phyloP scores from a whole-genome alignment of 2,113 vertebrate species.

The Pseudopodoces humilis region DNA sequence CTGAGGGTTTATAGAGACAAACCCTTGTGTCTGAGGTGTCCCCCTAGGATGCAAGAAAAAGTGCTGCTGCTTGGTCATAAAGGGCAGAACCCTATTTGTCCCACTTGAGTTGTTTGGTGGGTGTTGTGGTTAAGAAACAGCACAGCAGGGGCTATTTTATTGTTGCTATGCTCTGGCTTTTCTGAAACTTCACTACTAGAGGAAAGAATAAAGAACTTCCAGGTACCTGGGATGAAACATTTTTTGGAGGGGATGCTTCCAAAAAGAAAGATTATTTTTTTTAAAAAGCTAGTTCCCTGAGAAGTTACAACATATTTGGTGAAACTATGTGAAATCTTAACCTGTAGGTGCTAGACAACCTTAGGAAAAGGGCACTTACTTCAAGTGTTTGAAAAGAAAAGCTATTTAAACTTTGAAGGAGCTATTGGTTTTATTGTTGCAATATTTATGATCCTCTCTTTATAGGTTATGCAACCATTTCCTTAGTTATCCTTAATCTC shows the following conservation, averaged over 20 bases:
- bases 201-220: background rate
- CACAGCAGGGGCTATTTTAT: background rate
- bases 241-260: background rate
- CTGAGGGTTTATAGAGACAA: background rate
- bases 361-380: slow-evolving; percentile 43
- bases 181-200: background rate
- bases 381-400: slow-evolving; percentile 62
- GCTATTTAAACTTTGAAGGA: slow-evolving; percentile 58
- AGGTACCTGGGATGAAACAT: background rate
- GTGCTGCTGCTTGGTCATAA: background rate
- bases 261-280: background rate
- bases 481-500: slow-evolving; percentile 52
- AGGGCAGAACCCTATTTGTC: background rate
- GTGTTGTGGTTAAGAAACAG: background rate
- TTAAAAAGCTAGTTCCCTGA: background rate
- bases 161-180: background rate
- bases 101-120: background rate
- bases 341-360: background rate
- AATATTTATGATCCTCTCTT: slow-evolving; percentile 61
- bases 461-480: slow-evolving; percentile 56
- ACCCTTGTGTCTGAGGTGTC: background rate
- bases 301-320: slow-evolving; percentile 17
- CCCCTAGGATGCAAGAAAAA: background rate
- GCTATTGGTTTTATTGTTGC: slow-evolving; percentile 57
- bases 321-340: background rate